phyloP scores from a whole-genome alignment of 2,888 invertebrate genomes.

The Oithona nana region DNA sequence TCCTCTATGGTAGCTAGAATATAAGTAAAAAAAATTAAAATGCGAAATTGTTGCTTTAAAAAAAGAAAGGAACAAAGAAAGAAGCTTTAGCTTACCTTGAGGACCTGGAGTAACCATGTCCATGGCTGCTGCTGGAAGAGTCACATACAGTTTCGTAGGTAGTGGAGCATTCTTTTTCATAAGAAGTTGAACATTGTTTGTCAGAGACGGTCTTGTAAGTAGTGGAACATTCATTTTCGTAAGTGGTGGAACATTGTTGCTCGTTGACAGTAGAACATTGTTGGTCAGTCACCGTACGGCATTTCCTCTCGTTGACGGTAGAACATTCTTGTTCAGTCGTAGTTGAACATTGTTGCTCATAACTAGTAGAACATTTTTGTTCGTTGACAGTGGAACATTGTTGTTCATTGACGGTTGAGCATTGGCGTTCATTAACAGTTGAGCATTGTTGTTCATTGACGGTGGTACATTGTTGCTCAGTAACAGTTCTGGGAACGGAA shows the following conservation, averaged over 20 bases:
- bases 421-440: conserved; percentile 13
- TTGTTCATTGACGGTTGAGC: conserved; percentile 12
- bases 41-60: too few species aligned
- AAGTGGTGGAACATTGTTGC: conserved; percentile 6
- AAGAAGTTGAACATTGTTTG: conserved; percentile 3
- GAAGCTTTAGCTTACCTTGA: too few species aligned
- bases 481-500: background rate
- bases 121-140: background rate
- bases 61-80: too few species aligned
- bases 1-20: too few species aligned
- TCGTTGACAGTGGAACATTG: conserved; percentile 9
- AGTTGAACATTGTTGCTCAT: conserved; percentile 10
- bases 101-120: too few species aligned
- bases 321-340: conserved; percentile 6
- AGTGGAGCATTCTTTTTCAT: conserved; percentile 8
- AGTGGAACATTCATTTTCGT: background rate
- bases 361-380: too few species aligned
- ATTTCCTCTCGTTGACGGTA: conserved; percentile 10
- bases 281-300: conserved; percentile 5
- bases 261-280: conserved; percentile 11
- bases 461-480: background rate
- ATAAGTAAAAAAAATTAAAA: too few species aligned
- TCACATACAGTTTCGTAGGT: background rate
- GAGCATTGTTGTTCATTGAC: conserved; percentile 6
- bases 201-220: conserved; percentile 9